Conservation (phyloP, 2,888 invertebrate genomes). For the Halictus ligatus region DNA sequence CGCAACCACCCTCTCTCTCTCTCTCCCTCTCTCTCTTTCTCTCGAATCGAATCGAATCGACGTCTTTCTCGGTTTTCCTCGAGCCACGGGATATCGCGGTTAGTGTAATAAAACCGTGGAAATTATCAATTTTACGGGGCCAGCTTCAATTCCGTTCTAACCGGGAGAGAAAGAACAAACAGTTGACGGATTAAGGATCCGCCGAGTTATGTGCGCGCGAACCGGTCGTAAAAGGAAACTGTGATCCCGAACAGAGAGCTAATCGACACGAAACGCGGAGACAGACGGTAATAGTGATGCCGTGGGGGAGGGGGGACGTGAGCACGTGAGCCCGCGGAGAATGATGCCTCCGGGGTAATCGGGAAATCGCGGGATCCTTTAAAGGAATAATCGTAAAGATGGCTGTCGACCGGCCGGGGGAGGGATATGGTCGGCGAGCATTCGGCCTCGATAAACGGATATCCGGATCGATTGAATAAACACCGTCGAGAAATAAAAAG, state of each 20-base stretch:
- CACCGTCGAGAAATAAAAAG: slow-evolving; percentile 24
- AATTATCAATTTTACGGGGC: slow-evolving; percentile 65
- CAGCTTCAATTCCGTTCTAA: slow-evolving; percentile 69
- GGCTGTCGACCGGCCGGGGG: background rate
- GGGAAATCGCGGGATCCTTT: slow-evolving; percentile 14
- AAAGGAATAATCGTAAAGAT: slow-evolving; percentile 42
- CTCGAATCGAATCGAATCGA: background rate
- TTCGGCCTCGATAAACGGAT: slow-evolving; percentile 17
- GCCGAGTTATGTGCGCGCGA: slow-evolving; percentile 52
- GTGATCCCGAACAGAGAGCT: slow-evolving; percentile 78
- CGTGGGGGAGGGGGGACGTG: slow-evolving; percentile 12
- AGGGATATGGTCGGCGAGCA: background rate
- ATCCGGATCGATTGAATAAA: slow-evolving; percentile 54
- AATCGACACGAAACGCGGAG: slow-evolving; percentile 78
- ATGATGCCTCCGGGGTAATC: background rate
- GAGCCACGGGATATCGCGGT: background rate
- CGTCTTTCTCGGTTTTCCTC: background rate
- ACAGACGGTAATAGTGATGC: slow-evolving; percentile 35
- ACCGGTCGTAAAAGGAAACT: slow-evolving; percentile 77
- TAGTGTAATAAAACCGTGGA: slow-evolving; percentile 54
- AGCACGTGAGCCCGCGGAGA: background rate
- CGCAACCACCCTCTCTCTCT: background rate
- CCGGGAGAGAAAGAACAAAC: slow-evolving; percentile 67
- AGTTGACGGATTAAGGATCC: slow-evolving; percentile 66
- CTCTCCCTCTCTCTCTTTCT: background rate